Base-by-base conservation (phyloP, 2,888 invertebrate species). In the Drosophila emarginata region DNA sequence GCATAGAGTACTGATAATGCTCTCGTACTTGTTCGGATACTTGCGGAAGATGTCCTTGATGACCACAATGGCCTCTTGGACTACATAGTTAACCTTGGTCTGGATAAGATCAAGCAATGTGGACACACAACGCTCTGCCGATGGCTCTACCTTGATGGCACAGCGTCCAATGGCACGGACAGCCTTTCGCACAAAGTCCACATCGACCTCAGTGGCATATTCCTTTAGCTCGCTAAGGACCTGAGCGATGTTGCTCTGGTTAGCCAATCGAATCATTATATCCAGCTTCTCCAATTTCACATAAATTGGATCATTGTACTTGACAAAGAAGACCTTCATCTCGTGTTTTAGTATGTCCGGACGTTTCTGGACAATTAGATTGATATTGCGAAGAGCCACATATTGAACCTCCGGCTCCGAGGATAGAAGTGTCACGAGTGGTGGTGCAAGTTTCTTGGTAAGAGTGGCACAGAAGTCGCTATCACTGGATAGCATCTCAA, bases 241-340 rank as follows among this genome's bases (percentile, higher is more conserved):
- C 92, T 99, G 99, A 1, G 98, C 97, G 86, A 99, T 99, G 92
- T 99, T 99, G 14, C 97, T 96, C 91, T 99, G 98, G 52, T 98
- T 98, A 14, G 99, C 99, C 79, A 99, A 93, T 14, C 99, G 95
- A 88, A 99, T 99, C 99, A 99, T 99, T 66, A 99, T 99, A 91
- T 99, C 99, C 85, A 99, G 91, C 91, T 99, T 99, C 92, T 99
- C 99, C 72, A 99, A 93, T 91, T 99, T 99, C 51, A 99, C 99
- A 92, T 99, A 99, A 91, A 99, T 99, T 0, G 99, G 99, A 93
- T 99, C 99, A 92, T 99, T 99, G 93, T 99, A 99, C 91, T 99
- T 99, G 39, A 99, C 99, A 92, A 99, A 99, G 93, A 99, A 99
- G 67, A 97, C 98, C 94, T 99, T 99, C 99, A 99, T 99, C 93